These are phyloP conservation scores for Xanthia togata DNA, from an alignment of 2,888 invertebrate genomes.

Conservation along the genomic window DNA sequence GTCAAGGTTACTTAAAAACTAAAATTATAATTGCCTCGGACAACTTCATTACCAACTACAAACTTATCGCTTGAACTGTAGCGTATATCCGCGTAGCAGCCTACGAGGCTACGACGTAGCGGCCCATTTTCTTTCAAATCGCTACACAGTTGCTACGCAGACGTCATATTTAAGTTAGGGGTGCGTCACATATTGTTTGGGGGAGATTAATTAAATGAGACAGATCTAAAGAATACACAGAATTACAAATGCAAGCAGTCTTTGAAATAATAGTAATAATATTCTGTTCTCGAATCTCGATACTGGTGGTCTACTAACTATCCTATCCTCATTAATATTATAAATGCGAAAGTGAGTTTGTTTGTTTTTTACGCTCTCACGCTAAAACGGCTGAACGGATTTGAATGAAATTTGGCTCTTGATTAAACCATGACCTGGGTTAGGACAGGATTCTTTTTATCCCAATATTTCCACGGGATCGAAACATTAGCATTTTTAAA, in stretches of 20 bases:
- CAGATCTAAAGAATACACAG: constrained; percentile 11
- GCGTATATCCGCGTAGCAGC: constrained; percentile 19
- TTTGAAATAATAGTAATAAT: constrained; percentile 3
- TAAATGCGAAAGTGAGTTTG: neutral
- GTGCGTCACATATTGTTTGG: constrained; percentile 50
- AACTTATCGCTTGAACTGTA: neutral
- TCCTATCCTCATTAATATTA: neutral
- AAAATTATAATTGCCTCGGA: neutral
- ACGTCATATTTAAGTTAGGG: constrained; percentile 34
- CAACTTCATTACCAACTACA: neutral
- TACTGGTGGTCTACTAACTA: too few relatives aligned
- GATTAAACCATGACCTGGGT: too few relatives aligned
- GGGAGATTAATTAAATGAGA: constrained; percentile 46
- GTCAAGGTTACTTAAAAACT: neutral
- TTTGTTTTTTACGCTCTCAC: too few relatives aligned
- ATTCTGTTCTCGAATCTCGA: neutral
- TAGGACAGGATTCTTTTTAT: too few relatives aligned
- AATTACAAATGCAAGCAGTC: constrained; percentile 1
- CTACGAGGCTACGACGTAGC: constrained; percentile 24
- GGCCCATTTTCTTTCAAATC: constrained; percentile 17
- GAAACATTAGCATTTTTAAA: too few relatives aligned
- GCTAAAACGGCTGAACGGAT: too few relatives aligned
- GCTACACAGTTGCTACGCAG: constrained; percentile 32
- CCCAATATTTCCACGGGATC: too few relatives aligned
- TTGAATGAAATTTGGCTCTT: too few relatives aligned